Percentiles rank a stretch among this genome's conserved stretches.
phyloP scores from a whole-genome alignment of 2,888 invertebrate species.

The Meta bourneti region DNA sequence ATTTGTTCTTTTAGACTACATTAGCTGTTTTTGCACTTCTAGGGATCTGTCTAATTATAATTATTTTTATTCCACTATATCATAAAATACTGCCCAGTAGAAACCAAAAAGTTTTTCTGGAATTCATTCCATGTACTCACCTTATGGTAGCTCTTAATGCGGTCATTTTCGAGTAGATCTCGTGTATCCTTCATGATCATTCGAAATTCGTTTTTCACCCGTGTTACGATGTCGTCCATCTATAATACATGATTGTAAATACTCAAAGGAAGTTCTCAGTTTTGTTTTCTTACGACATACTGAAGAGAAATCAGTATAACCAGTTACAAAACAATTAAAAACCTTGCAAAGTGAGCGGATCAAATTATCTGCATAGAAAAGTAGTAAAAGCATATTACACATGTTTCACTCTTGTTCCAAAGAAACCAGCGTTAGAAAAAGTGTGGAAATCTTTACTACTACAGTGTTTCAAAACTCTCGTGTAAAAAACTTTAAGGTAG shows the following conservation, averaged over 20 bases:
- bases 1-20: no score
- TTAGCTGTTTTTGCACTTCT: no score
- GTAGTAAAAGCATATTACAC: not conserved
- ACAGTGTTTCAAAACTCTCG: no score
- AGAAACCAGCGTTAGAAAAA: no score
- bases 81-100: no score
- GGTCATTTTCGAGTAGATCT: conserved; percentile 51
- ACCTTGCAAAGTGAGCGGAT: not conserved
- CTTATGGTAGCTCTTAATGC: conserved; percentile 47
- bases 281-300: not conserved
- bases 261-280: not conserved
- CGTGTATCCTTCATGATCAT: conserved; percentile 54
- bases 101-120: not conserved
- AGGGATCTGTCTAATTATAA: no score
- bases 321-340: not conserved
- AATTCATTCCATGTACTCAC: not conserved
- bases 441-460: no score
- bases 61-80: no score
- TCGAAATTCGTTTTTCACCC: conserved; percentile 54
- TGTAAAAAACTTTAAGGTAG: no score
- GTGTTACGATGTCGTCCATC: conserved; percentile 42
- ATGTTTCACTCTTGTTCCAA: no score
- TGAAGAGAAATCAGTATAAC: not conserved
- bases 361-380: not conserved
- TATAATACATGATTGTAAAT: not conserved